phyloP scores from a whole-genome alignment of 2,888 invertebrate species.

The Phorcus lineatus region DNA sequence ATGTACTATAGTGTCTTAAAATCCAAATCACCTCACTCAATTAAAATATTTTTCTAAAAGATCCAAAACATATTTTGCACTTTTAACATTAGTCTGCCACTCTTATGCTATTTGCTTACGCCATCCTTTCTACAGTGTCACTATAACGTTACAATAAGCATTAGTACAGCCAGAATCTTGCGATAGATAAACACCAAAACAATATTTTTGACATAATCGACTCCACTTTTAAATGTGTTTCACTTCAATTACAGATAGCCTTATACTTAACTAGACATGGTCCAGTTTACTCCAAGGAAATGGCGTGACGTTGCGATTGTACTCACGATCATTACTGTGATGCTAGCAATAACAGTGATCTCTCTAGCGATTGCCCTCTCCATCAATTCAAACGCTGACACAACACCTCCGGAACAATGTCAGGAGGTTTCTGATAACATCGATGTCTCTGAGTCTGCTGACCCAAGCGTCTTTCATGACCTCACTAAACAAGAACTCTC shows the following conservation, averaged over 20 bases:
- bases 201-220: too few species aligned
- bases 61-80: too few species aligned
- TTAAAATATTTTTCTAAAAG: too few species aligned
- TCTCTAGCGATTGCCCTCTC: background rate
- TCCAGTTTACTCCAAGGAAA: conserved; percentile 31
- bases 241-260: background rate
- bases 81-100: too few species aligned
- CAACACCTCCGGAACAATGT: background rate
- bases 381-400: background rate
- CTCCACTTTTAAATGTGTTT: background rate
- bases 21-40: too few species aligned
- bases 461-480: conserved; percentile 45
- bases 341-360: background rate
- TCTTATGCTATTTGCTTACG: too few species aligned
- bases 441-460: background rate
- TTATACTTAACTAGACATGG: background rate
- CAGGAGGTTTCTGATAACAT: background rate
- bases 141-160: too few species aligned
- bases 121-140: too few species aligned
- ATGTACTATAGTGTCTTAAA: too few species aligned
- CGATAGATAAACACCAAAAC: too few species aligned
- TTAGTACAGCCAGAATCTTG: too few species aligned
- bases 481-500: conserved; percentile 40
- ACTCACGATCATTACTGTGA: background rate
- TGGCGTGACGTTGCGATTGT: conserved; percentile 33